These are phyloP conservation scores for Hyles lineata DNA, from an alignment of 2,888 invertebrate species.

Conservation along the genomic window DNA sequence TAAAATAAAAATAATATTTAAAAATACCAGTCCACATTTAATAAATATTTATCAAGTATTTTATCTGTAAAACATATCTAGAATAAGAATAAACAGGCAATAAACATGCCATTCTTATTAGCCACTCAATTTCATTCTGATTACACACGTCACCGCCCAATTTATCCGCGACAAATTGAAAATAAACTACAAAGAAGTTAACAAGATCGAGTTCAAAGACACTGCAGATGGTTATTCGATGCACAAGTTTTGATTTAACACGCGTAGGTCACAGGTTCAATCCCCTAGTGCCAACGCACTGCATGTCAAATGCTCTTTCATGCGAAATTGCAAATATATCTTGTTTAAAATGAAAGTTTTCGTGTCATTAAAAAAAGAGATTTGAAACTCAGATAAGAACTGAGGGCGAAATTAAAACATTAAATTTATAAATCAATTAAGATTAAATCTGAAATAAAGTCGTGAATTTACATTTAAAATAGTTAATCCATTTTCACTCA, in stretches of 20 bases:
- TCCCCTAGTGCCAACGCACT: conserved; percentile 5
- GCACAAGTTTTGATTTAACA: conserved; percentile 10
- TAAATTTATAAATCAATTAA: not conserved
- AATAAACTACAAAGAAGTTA: not conserved
- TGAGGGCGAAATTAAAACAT: not conserved
- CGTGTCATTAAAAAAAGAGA: not conserved
- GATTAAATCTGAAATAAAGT: not conserved
- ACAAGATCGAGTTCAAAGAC: conserved; percentile 1
- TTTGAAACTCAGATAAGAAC: not conserved
- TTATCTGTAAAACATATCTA: too few relatives aligned
- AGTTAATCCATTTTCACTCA: too few relatives aligned
- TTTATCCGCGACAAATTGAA: not conserved
- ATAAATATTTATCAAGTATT: too few relatives aligned
- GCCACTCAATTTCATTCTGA: not conserved
- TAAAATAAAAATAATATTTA: too few relatives aligned
- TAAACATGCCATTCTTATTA: too few relatives aligned
- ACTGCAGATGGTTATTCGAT: not conserved
- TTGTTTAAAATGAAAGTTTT: not conserved
- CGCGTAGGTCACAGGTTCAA: conserved; percentile 24
- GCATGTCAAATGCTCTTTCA: not conserved
- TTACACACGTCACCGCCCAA: not conserved
- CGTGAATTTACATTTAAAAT: too few relatives aligned
- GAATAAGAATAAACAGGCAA: too few relatives aligned
- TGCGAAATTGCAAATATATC: not conserved
- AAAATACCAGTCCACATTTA: too few relatives aligned